Conservation (phyloP, 1,140 invertebrate genomes). For the Heliconius himera region DNA sequence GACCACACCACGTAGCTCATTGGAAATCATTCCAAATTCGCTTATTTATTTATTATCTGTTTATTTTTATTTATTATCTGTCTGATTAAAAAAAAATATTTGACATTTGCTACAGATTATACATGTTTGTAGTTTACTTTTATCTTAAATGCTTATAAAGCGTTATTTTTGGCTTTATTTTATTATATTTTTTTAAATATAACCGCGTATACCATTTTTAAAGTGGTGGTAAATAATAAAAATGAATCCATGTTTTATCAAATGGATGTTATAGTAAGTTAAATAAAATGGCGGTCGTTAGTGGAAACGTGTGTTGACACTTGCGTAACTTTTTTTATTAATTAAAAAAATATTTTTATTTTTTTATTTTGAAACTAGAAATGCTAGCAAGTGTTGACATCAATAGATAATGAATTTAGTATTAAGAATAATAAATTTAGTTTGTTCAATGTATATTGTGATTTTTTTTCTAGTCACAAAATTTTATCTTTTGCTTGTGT, state of each 20-base stretch:
- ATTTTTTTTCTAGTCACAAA: conserved; percentile 38
- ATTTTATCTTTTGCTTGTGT: conserved; percentile 19
- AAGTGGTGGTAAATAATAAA: not conserved
- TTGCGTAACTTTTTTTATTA: not conserved
- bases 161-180: not conserved
- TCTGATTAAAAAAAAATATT: not conserved
- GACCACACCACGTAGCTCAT: conserved; percentile 2
- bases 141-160: not conserved
- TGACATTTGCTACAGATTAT: not conserved
- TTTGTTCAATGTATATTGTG: conserved; percentile 29
- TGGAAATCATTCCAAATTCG: conserved; percentile 19
- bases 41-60: conserved; percentile 2
- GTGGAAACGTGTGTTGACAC: not conserved
- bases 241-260: conserved; percentile 1
- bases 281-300: conserved; percentile 1
- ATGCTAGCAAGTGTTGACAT: conserved; percentile 17
- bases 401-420: conserved; percentile 23
- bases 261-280: not conserved
- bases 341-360: not conserved
- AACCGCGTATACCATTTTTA: not conserved
- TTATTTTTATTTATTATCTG: not conserved
- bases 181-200: not conserved
- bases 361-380: not conserved
- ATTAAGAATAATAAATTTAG: conserved; percentile 29
- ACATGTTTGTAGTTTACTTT: not conserved